These are phyloP conservation scores for Pteropus rufus DNA, from an alignment of 2,797 vertebrate species.

Conservation along the genomic window DNA sequence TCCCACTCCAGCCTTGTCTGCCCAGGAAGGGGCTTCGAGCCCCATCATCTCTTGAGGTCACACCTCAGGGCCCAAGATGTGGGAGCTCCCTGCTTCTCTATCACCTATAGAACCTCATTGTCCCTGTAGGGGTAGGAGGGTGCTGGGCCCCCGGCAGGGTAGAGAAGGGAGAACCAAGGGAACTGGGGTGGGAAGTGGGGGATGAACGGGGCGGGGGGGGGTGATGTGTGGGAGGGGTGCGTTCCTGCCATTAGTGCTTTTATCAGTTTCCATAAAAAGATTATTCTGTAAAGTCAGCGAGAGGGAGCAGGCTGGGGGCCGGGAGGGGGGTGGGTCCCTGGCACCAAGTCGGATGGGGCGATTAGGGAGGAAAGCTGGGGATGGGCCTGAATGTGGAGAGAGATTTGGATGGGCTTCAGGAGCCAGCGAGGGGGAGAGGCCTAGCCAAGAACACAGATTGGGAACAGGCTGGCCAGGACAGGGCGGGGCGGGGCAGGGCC, in stretches of 20 bases:
- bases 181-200: conserved; percentile 52
- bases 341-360: conserved; percentile 58
- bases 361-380: conserved; percentile 49
- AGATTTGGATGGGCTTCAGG: conserved; percentile 61
- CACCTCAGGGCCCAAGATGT: not conserved
- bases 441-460: conserved; percentile 29
- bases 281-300: conserved; percentile 70
- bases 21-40: not conserved
- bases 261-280: conserved; percentile 76
- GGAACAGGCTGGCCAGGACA: not conserved
- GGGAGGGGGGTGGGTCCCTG: conserved; percentile 51
- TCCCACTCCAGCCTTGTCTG: not conserved
- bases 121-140: not conserved
- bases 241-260: conserved; percentile 71
- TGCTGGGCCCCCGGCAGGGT: not conserved
- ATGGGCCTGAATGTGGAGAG: conserved; percentile 27
- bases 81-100: not conserved
- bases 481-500: not conserved
- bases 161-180: conserved; percentile 15
- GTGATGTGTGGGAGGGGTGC: conserved; percentile 64
- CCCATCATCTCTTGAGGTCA: not conserved
- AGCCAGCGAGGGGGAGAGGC: conserved; percentile 11
- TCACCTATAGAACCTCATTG: not conserved
- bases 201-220: not conserved
- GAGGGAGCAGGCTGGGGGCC: conserved; percentile 60